Evolutionary conservation across 2,113 vertebrate genomes (phyloP), one percentile per base, ranked within the genome.

Genomic region (Aphelocoma coerulescens): DNA sequence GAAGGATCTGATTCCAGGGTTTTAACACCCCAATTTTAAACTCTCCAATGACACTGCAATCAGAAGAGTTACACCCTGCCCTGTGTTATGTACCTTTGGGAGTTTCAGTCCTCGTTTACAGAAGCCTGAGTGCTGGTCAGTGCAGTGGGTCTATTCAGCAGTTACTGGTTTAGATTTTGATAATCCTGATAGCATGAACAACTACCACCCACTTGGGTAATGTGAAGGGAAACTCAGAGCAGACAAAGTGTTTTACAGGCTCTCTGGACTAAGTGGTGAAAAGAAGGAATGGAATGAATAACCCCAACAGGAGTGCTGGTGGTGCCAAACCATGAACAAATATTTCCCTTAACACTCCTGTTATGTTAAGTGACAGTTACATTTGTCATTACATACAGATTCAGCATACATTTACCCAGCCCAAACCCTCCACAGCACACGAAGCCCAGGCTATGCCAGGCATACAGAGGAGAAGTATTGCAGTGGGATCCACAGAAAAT

Each of bases 301-400:
- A 95, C 85, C 85, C 94, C 67, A 91, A 93, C 58, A 95, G 59
- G 63, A 90, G 63, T 9, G 10, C 71, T 80, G 51, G 63, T 89
- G 41, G 94, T 93, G 93, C 93, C 95, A 95, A 96, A 90, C 62
- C 88, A 93, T 94, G 91, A 96, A 96, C 78, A 94, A 95, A 80
- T 96, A 94, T 74, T 96, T 96, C 88, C 92, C 72, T 92, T 77
- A 24, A 86, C 48, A 28, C 43, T 91, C 39, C 63, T 16, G 23
- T 91, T 76, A 84, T 46, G 89, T 28, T 88, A 83, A 86, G 85
- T 33, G 82, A 94, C 93, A 93, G 85, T 86, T 95, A 73, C 9
- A 88, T 96, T 96, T 93, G 82, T 94, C 93, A 90, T 91, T 88
- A 83, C 78, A 26, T 3, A 39, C 43, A 39, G 75, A 67, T 54